Conservation (phyloP, 2,113 vertebrate species). For the Terrapene triunguis region DNA sequence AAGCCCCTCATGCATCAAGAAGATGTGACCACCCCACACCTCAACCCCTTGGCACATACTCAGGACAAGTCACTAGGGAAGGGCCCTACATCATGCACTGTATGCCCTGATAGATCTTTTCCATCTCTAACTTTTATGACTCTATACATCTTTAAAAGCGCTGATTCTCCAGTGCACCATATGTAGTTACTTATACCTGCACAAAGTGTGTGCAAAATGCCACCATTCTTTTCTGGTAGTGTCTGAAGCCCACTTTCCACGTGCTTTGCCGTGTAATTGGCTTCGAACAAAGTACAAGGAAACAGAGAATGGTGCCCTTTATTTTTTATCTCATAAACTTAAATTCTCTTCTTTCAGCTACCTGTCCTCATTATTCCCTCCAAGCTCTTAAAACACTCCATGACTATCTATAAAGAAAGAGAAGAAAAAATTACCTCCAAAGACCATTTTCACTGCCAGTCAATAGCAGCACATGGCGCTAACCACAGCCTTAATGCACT, state of each 20-base stretch:
- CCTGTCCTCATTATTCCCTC: background rate
- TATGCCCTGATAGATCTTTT: background rate
- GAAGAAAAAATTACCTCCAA: background rate
- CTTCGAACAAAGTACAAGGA: background rate
- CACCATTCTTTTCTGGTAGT: background rate
- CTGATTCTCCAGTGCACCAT: background rate
- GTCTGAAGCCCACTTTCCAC: background rate
- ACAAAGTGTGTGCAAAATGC: background rate
- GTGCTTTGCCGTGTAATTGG: background rate
- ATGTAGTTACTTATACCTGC: background rate
- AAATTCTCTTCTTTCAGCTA: background rate
- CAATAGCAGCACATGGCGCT: constrained; percentile 45
- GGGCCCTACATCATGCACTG: background rate
- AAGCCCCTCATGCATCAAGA: background rate
- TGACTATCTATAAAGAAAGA: background rate
- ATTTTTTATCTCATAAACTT: background rate
- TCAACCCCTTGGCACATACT: background rate
- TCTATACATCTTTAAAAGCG: background rate
- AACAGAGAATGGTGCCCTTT: background rate
- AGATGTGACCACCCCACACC: background rate
- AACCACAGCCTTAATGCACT: constrained; percentile 64
- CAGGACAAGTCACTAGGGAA: background rate
- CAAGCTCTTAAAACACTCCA: rapidly evolving
- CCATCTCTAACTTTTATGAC: background rate
- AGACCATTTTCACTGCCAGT: background rate